Percentiles rank a stretch among this genome's conserved stretches.
These are phyloP conservation scores for Galerucella pusilla DNA, from an alignment of 2,888 invertebrate genomes.

Conservation along the genomic window DNA sequence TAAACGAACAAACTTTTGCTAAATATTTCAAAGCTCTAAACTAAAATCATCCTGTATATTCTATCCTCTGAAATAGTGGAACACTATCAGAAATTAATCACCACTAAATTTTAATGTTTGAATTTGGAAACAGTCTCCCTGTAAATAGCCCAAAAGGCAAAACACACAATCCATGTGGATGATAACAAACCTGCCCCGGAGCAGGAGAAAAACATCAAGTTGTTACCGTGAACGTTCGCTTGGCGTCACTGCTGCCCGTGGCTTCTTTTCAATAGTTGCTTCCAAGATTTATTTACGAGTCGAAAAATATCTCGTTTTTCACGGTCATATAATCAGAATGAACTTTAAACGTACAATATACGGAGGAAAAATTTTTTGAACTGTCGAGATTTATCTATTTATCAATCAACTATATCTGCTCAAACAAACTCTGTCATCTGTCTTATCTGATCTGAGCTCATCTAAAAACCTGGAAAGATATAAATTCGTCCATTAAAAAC, in stretches of 20 bases:
- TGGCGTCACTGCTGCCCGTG: slow-evolving; percentile 59
- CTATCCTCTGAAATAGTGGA: not conserved
- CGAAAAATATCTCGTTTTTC: not conserved
- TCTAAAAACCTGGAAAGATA: no score
- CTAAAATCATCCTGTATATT: no score
- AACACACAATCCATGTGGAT: slow-evolving; percentile 53
- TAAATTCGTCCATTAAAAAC: no score
- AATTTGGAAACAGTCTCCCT: slow-evolving; percentile 1
- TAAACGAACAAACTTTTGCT: no score
- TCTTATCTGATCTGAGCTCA: no score
- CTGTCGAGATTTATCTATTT: no score
- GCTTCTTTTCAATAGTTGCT: slow-evolving; percentile 37
- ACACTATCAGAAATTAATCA: not conserved
- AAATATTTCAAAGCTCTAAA: no score
- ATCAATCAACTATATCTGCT: no score
- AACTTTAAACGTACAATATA: not conserved
- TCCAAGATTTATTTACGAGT: slow-evolving; percentile 21
- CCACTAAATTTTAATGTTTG: not conserved
- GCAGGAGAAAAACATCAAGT: slow-evolving; percentile 41
- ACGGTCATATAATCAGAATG: not conserved
- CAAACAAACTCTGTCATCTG: no score
- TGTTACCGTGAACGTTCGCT: slow-evolving; percentile 44
- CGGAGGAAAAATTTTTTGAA: no score
- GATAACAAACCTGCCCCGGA: slow-evolving; percentile 48
- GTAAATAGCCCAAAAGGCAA: slow-evolving; percentile 30